Evolutionary conservation across 2,888 invertebrate genomes (phyloP).

Genomic region (Tryphoninae sp.): DNA sequence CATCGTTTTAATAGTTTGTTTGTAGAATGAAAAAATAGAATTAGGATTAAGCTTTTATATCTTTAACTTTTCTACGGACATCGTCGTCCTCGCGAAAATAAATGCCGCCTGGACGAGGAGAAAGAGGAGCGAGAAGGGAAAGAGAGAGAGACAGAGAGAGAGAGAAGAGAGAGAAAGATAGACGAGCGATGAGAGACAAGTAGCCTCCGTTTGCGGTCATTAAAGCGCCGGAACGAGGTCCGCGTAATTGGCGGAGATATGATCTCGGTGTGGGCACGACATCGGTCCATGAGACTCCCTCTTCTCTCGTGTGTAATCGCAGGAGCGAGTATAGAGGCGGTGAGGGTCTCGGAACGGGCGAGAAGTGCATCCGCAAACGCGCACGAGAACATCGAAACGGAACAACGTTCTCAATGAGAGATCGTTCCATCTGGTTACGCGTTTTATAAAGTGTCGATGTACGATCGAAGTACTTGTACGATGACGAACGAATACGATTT

Average conservation of each 20-base stretch:
- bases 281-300: constrained; percentile 55
- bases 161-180: constrained; percentile 47
- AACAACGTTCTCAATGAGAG: constrained; percentile 24
- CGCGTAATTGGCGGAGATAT: constrained; percentile 70
- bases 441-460: constrained; percentile 43
- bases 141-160: constrained; percentile 3
- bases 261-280: constrained; percentile 68
- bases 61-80: constrained; percentile 1
- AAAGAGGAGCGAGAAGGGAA: constrained; percentile 22
- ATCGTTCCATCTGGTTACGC: constrained; percentile 15
- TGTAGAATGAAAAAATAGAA: constrained; percentile 16
- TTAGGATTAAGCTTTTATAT: constrained; percentile 4
- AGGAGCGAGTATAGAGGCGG: constrained; percentile 16
- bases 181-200: constrained; percentile 56
- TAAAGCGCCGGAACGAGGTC: constrained; percentile 65
- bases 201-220: constrained; percentile 66
- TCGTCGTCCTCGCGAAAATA: constrained; percentile 18
- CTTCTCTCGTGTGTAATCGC: constrained; percentile 43
- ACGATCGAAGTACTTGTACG: constrained; percentile 13
- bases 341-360: background rate
- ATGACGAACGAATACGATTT: constrained; percentile 16
- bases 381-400: constrained; percentile 32
- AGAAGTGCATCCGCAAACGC: constrained; percentile 38
- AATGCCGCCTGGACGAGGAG: constrained; percentile 24
- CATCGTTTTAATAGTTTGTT: background rate